Conservation (phyloP, 2,888 invertebrate genomes). For the Agrotis segetum region DNA sequence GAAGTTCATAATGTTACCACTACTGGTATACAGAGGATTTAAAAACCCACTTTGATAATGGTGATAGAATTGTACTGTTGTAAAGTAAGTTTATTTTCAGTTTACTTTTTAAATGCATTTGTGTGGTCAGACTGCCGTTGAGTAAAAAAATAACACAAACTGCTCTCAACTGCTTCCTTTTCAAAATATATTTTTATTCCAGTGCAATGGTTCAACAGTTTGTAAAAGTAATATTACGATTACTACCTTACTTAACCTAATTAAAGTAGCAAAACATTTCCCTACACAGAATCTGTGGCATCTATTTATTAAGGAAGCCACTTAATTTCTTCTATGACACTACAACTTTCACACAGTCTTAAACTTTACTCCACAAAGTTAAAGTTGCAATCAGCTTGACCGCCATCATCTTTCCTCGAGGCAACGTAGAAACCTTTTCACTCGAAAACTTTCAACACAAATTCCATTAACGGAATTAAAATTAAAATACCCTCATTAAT, state of each 20-base stretch:
- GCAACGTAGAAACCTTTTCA: conserved; percentile 59
- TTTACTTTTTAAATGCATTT: too few relatives aligned
- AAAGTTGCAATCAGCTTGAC: conserved; percentile 18
- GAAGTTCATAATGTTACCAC: not conserved
- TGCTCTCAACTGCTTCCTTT: too few relatives aligned
- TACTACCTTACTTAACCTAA: not conserved
- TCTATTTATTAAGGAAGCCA: conserved; percentile 37
- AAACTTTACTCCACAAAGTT: not conserved
- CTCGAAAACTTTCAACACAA: conserved; percentile 68
- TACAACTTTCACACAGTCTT: not conserved
- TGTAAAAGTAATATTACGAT: not conserved
- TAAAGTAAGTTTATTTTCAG: too few relatives aligned
- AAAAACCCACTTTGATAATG: too few relatives aligned
- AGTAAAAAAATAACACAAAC: too few relatives aligned
- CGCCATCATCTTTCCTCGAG: not conserved
- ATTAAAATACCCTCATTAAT: conserved; percentile 74
- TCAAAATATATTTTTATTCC: not conserved
- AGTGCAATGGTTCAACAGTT: not conserved
- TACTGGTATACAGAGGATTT: not conserved
- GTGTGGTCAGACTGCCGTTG: too few relatives aligned
- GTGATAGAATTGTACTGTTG: too few relatives aligned
- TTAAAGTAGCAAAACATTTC: conserved; percentile 17
- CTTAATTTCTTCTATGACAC: conserved; percentile 25
- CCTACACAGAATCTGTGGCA: conserved; percentile 29
- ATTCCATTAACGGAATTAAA: conserved; percentile 75